These are phyloP conservation scores for Anhinga anhinga DNA, from an alignment of 2,113 vertebrate genomes.

Conservation along the genomic window DNA sequence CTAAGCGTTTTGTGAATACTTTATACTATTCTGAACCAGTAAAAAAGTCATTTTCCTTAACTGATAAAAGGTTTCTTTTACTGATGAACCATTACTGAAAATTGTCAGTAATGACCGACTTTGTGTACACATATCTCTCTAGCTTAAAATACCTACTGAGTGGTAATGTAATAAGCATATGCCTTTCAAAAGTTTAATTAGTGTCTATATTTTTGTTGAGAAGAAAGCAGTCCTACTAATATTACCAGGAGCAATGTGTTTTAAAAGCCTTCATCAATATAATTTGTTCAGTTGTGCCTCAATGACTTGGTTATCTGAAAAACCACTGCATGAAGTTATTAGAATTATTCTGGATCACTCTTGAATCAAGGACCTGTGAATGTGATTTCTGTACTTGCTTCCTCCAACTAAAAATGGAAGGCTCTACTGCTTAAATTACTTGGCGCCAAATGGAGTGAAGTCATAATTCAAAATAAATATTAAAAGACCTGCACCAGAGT, in stretches of 20 bases:
- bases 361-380: background rate
- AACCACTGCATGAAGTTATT: background rate
- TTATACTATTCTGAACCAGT: background rate
- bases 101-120: background rate
- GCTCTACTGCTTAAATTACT: background rate
- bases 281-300: background rate
- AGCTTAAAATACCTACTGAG: background rate
- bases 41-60: background rate
- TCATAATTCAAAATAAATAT: background rate
- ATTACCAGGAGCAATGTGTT: background rate
- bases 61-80: background rate
- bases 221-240: background rate
- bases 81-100: background rate
- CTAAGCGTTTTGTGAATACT: background rate
- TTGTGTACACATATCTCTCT: background rate
- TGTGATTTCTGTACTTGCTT: background rate
- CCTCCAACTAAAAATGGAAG: background rate
- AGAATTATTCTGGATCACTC: background rate
- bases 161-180: background rate
- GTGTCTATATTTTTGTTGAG: background rate
- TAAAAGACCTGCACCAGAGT: background rate
- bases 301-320: background rate
- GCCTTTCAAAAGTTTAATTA: background rate
- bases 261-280: background rate
- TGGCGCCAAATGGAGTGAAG: background rate